These are phyloP conservation scores for Athripsodes cinereus DNA, from an alignment of 2,888 invertebrate species.

Conservation along the genomic window DNA sequence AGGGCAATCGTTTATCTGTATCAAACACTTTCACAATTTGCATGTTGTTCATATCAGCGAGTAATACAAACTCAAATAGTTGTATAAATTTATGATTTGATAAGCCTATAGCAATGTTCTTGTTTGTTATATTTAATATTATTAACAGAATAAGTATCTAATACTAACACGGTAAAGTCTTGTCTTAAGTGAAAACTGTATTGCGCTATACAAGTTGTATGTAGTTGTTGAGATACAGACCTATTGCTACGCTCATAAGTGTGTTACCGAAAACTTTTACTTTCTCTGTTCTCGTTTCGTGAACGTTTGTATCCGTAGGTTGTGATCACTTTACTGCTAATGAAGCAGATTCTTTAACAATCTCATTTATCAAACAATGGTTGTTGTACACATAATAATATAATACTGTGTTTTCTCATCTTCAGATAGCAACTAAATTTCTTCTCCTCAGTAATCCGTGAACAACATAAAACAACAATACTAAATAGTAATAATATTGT, in stretches of 20 bases:
- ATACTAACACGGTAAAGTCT: too few species aligned
- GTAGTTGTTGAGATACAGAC: conserved; percentile 10
- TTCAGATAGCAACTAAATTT: conserved; percentile 4
- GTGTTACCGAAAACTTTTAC: conserved; percentile 29
- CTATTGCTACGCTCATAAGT: conserved; percentile 14
- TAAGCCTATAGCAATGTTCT: too few species aligned
- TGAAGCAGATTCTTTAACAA: conserved; percentile 25
- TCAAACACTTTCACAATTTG: conserved; percentile 1
- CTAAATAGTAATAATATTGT: conserved; percentile 28
- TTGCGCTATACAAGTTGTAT: too few species aligned
- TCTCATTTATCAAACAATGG: too few species aligned
- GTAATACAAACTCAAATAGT: too few species aligned
- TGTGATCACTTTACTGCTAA: conserved; percentile 23
- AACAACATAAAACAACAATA: too few species aligned
- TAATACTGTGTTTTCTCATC: background rate
- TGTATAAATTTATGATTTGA: too few species aligned
- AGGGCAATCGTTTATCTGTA: background rate
- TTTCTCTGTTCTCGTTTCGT: conserved; percentile 27
- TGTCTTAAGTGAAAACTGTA: too few species aligned
- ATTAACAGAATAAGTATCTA: too few species aligned
- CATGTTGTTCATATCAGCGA: background rate
- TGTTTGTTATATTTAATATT: too few species aligned
- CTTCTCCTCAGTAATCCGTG: background rate
- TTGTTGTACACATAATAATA: too few species aligned
- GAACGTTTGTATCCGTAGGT: conserved; percentile 27